phyloP scores from a whole-genome alignment of 2,113 vertebrate species.

The Oryzias celebensis region DNA sequence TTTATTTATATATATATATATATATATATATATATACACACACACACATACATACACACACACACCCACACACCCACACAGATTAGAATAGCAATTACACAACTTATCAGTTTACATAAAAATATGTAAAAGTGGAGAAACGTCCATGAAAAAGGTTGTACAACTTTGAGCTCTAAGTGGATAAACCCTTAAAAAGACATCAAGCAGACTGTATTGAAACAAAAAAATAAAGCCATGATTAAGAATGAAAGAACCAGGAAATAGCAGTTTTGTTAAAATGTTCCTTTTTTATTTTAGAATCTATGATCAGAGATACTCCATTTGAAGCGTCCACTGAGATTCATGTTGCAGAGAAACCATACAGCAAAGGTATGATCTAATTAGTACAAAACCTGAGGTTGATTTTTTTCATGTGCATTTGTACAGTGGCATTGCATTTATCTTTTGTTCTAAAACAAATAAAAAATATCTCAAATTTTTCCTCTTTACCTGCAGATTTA shows the following conservation, averaged over 20 bases:
- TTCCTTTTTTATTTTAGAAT: slow-evolving; percentile 52
- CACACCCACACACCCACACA: too few species aligned
- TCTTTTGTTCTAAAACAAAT: slow-evolving; percentile 14
- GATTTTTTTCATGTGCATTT: slow-evolving; percentile 53
- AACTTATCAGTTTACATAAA: too few species aligned
- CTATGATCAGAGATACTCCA: slow-evolving; percentile 38
- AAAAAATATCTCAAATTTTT: slow-evolving; percentile 24
- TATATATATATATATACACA: too few species aligned
- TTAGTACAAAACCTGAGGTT: slow-evolving; percentile 66
- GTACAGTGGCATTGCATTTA: slow-evolving; percentile 38
- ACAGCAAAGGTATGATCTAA: slow-evolving; percentile 61
- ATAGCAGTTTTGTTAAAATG: slow-evolving; percentile 19
- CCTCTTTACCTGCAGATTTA: slow-evolving; percentile 64
- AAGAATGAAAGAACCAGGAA: slow-evolving; percentile 35
- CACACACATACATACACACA: too few species aligned
- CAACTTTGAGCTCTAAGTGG: too few species aligned
- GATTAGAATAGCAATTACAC: too few species aligned
- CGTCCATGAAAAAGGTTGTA: too few species aligned
- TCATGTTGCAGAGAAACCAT: slow-evolving; percentile 47
- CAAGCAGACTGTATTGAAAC: slow-evolving; percentile 59
- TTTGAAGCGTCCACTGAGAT: slow-evolving; percentile 34
- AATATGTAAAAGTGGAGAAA: too few species aligned
- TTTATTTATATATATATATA: too few species aligned
- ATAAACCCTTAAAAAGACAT: slow-evolving; percentile 32
- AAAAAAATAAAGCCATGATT: slow-evolving; percentile 13